A percentile compares a stretch with the other conserved stretches of the same genome.
Conservation (phyloP, 2,888 invertebrate species). For the Apotomis turbidana region DNA sequence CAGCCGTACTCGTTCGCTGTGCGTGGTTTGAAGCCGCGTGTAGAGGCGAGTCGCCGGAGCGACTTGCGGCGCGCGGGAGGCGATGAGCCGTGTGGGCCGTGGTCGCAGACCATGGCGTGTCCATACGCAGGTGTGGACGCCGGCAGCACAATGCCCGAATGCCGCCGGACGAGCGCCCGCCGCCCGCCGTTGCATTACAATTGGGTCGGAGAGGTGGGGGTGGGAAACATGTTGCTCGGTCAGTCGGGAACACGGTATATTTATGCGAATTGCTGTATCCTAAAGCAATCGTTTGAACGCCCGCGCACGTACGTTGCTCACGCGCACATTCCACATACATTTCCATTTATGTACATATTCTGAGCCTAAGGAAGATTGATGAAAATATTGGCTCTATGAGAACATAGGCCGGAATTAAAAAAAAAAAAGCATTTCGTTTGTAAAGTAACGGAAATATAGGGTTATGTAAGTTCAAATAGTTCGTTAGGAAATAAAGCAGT, state of each 20-base stretch:
- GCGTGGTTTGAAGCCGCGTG: conserved; percentile 75
- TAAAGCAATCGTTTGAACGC: conserved; percentile 25
- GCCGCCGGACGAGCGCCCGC: conserved; percentile 63
- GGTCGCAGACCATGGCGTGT: conserved; percentile 79
- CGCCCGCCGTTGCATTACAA: conserved; percentile 76
- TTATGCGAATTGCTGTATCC: conserved; percentile 54
- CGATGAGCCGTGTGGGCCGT: conserved; percentile 78
- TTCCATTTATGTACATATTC: conserved; percentile 16
- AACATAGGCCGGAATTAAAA: background rate
- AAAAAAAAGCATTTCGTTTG: background rate
- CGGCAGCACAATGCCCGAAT: conserved; percentile 63
- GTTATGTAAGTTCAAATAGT: no score
- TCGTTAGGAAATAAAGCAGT: no score
- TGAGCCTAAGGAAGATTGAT: background rate
- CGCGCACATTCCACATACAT: conserved; percentile 7
- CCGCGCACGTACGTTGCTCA: conserved; percentile 16
- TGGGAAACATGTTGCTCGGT: conserved; percentile 80
- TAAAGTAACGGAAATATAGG: no score
- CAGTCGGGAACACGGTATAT: conserved; percentile 74
- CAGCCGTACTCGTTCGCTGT: conserved; percentile 78
- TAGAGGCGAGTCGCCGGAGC: conserved; percentile 79
- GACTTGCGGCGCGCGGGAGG: conserved; percentile 75
- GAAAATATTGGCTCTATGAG: background rate
- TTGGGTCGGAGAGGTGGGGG: conserved; percentile 80
- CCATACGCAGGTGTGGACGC: conserved; percentile 64